Evolutionary conservation across 2,797 vertebrate genomes (phyloP).

Genomic region (Phrynocephalus guinanensis): DNA sequence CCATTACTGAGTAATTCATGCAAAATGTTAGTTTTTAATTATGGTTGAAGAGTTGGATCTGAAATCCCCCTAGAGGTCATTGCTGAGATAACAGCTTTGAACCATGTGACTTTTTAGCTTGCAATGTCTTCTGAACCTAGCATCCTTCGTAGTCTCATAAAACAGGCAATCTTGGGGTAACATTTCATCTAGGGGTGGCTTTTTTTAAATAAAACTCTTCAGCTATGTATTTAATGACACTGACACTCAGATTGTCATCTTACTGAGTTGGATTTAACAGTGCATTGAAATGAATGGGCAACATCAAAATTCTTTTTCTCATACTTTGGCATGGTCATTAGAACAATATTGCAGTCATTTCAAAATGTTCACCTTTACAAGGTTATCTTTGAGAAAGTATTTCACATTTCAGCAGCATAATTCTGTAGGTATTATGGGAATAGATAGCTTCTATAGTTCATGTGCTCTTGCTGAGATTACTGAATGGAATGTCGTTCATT

Average conservation of each 20-base stretch:
- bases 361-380: conserved; percentile 20
- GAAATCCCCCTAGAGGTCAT: neutral
- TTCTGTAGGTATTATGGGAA: conserved; percentile 1
- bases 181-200: neutral
- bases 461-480: neutral
- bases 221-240: neutral
- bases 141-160: neutral
- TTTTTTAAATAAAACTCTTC: neutral
- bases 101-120: neutral
- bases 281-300: conserved; percentile 1
- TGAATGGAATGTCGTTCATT: neutral
- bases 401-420: neutral
- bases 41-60: neutral
- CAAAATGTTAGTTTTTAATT: neutral
- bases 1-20: no score
- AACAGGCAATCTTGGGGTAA: neutral
- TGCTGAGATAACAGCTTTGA: neutral
- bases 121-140: neutral
- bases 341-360: neutral
- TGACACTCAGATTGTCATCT: neutral
- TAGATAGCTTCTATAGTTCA: neutral
- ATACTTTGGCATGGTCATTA: neutral
- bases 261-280: neutral
- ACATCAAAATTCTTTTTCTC: conserved; percentile 5
- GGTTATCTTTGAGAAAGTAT: conserved; percentile 2